phyloP scores from a whole-genome alignment of 2,888 invertebrate genomes.

The Xylota segnis region DNA sequence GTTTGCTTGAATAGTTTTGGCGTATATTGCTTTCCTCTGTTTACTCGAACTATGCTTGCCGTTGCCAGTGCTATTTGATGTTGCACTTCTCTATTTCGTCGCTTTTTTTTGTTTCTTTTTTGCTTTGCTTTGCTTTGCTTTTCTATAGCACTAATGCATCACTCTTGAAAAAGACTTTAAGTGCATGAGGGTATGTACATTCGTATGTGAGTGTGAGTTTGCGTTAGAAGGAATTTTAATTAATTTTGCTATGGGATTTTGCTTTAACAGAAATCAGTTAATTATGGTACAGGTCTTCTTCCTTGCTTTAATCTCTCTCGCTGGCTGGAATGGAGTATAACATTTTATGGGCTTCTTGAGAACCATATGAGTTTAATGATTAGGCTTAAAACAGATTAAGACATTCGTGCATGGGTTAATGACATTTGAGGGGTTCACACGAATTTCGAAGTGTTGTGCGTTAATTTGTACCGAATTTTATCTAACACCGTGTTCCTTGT shows the following conservation, averaged over 20 bases:
- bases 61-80: conserved; percentile 56
- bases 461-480: no score
- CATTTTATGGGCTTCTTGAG: conserved; percentile 2
- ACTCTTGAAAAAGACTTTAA: conserved; percentile 56
- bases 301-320: conserved; percentile 27
- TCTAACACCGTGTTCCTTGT: no score
- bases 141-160: conserved; percentile 68
- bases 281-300: conserved; percentile 34
- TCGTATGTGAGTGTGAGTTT: conserved; percentile 37
- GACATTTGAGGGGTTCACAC: conserved; percentile 1
- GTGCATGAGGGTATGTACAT: conserved; percentile 18
- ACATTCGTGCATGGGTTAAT: not conserved
- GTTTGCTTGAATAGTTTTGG: conserved; percentile 74
- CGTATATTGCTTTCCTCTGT: conserved; percentile 67
- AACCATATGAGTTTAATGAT: not conserved
- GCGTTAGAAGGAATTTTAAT: conserved; percentile 74
- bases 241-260: conserved; percentile 67
- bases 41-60: conserved; percentile 65
- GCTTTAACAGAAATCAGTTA: conserved; percentile 68
- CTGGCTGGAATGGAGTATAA: conserved; percentile 1
- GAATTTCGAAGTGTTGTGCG: not conserved
- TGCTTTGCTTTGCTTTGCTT: conserved; percentile 36
- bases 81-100: conserved; percentile 18
- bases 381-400: not conserved
- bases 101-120: not conserved